Conservation (phyloP, 2,888 invertebrate genomes). For the Aspidiotus rigidus region DNA sequence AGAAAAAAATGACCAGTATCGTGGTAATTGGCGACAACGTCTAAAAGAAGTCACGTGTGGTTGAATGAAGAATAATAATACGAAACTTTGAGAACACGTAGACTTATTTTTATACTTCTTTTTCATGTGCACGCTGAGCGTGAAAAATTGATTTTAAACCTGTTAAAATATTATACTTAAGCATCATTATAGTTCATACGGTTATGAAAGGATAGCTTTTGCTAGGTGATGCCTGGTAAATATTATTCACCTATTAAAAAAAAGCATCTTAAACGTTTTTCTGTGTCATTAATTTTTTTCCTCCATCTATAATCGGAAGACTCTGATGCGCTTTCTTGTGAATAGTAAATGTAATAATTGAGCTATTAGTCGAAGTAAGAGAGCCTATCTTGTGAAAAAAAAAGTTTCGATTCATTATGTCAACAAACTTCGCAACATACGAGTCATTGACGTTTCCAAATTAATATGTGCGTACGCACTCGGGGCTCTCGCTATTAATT, state of each 20-base stretch:
- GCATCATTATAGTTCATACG: not conserved
- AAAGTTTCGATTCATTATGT: not conserved
- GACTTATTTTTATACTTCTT: constrained; percentile 3
- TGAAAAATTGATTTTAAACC: constrained; percentile 18
- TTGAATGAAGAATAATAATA: not conserved
- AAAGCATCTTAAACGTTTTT: not conserved
- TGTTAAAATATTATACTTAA: constrained; percentile 20
- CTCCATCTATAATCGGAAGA: not conserved
- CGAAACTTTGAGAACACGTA: no score
- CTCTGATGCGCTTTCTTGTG: no score
- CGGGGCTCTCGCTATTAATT: constrained; percentile 6
- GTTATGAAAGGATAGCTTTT: not conserved
- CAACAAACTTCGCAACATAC: no score
- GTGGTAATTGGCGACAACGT: constrained; percentile 15
- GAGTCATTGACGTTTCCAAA: constrained; percentile 14
- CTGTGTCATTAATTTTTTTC: not conserved
- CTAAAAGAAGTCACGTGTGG: constrained; percentile 18
- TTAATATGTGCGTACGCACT: constrained; percentile 15
- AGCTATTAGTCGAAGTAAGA: not conserved
- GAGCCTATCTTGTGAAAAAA: not conserved
- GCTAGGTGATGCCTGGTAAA: not conserved
- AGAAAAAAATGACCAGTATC: no score
- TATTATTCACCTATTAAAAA: not conserved
- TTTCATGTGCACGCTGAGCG: constrained; percentile 8
- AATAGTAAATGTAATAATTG: not conserved